Percentiles rank a stretch among this genome's conserved stretches.
Conservation (phyloP, 1,140 invertebrate genomes). For the Drosophila nikananu region DNA sequence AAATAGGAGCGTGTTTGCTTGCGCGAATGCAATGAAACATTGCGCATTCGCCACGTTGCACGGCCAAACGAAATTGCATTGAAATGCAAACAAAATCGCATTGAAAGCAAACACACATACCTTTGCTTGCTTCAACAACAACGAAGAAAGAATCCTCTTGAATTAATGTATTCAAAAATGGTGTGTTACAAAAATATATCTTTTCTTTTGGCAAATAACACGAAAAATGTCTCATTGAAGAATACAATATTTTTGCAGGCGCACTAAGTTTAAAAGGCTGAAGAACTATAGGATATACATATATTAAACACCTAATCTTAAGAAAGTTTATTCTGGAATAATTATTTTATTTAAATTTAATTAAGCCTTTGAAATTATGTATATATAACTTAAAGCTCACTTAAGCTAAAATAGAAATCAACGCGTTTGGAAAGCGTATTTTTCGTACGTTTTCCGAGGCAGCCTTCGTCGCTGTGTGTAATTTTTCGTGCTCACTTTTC, state of each 20-base stretch:
- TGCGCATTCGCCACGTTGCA: slow-evolving; percentile 64
- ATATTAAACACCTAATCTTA: too few relatives aligned
- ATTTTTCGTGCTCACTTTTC: slow-evolving; percentile 43
- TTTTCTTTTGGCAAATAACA: background rate
- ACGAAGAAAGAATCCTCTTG: slow-evolving; percentile 11
- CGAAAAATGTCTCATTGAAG: too few relatives aligned
- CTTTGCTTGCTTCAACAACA: background rate
- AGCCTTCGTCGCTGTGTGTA: slow-evolving; percentile 8
- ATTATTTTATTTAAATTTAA: background rate
- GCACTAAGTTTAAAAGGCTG: background rate
- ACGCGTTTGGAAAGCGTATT: background rate
- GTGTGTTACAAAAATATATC: background rate
- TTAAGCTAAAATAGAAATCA: background rate
- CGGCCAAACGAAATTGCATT: slow-evolving; percentile 43
- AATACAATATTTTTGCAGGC: background rate
- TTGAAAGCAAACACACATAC: slow-evolving; percentile 38
- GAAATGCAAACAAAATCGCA: slow-evolving; percentile 33
- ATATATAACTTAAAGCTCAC: background rate
- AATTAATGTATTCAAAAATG: background rate
- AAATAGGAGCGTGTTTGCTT: slow-evolving; percentile 5
- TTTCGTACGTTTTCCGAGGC: slow-evolving; percentile 7
- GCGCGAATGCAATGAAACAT: slow-evolving; percentile 38
- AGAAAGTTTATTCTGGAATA: background rate
- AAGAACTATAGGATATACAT: too few relatives aligned
- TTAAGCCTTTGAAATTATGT: background rate